phyloP scores from a whole-genome alignment of 2,888 invertebrate species.

The Doris montereyensis region DNA sequence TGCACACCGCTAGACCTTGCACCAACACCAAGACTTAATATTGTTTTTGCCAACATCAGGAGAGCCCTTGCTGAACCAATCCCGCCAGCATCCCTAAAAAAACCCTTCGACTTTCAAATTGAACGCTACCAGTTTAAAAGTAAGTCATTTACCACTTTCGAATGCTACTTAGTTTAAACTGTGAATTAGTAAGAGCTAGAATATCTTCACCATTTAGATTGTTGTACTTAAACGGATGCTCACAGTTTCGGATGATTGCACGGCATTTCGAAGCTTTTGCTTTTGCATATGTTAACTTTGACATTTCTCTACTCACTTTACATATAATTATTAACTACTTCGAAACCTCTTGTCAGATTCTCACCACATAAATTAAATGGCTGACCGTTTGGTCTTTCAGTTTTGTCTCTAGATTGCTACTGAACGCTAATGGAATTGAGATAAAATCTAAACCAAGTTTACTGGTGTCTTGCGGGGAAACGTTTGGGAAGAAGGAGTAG shows the following conservation, averaged over 20 bases:
- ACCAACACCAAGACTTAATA: constrained; percentile 38
- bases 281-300: neutral
- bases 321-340: too few species aligned
- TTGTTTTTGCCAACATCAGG: constrained; percentile 36
- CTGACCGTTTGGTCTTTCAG: constrained; percentile 39
- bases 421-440: constrained; percentile 33
- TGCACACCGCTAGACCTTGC: constrained; percentile 22
- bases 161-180: constrained; percentile 35
- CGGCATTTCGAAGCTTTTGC: constrained; percentile 23
- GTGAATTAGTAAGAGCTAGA: constrained; percentile 40
- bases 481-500: constrained; percentile 43
- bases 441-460: constrained; percentile 44
- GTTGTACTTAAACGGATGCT: constrained; percentile 29
- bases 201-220: constrained; percentile 34
- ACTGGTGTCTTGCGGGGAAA: constrained; percentile 33
- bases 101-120: constrained; percentile 38
- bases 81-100: constrained; percentile 41
- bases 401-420: constrained; percentile 12
- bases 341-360: constrained; percentile 39
- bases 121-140: constrained; percentile 38
- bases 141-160: constrained; percentile 35
- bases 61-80: constrained; percentile 34
- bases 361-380: constrained; percentile 39
- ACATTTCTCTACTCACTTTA: constrained; percentile 29
- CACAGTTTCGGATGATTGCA: constrained; percentile 9